Conservation (phyloP, 1,140 invertebrate genomes). For the Megathymus violae region DNA sequence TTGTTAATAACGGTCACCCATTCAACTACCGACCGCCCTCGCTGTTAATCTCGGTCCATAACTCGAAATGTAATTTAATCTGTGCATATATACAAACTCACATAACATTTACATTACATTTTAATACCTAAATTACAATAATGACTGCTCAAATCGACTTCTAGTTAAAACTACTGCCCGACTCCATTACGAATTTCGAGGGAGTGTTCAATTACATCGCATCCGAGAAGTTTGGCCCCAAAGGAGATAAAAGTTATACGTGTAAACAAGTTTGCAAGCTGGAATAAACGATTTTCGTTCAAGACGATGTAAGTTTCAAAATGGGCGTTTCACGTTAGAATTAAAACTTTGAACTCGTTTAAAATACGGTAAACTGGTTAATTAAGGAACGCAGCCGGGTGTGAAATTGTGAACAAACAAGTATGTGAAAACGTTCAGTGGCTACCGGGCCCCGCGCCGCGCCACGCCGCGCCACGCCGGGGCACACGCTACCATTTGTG, state of each 20-base stretch:
- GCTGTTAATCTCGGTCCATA: too few species aligned
- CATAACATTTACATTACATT: too few species aligned
- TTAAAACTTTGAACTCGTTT: slow-evolving; percentile 56
- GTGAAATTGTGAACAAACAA: slow-evolving; percentile 57
- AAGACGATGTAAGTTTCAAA: slow-evolving; percentile 35
- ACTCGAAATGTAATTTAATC: too few species aligned
- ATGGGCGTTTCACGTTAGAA: slow-evolving; percentile 35
- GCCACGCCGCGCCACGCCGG: too few species aligned
- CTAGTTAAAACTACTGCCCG: not conserved
- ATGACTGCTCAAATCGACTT: not conserved
- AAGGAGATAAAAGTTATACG: slow-evolving; percentile 18
- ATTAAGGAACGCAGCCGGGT: slow-evolving; percentile 60
- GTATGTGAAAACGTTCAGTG: slow-evolving; percentile 59
- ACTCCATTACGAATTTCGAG: slow-evolving; percentile 21
- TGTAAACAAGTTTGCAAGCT: slow-evolving; percentile 22
- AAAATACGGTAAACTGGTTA: slow-evolving; percentile 62
- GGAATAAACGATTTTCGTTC: slow-evolving; percentile 15
- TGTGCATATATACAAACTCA: too few species aligned
- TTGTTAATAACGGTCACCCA: too few species aligned
- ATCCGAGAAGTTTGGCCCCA: slow-evolving; percentile 7
- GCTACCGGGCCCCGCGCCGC: too few species aligned
- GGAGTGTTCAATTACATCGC: slow-evolving; percentile 26
- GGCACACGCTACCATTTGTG: slow-evolving; percentile 5
- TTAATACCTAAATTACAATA: not conserved
- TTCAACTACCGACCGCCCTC: too few species aligned